Conservation (phyloP, 2,113 vertebrate species). For the Ailuropoda melanoleuca region DNA sequence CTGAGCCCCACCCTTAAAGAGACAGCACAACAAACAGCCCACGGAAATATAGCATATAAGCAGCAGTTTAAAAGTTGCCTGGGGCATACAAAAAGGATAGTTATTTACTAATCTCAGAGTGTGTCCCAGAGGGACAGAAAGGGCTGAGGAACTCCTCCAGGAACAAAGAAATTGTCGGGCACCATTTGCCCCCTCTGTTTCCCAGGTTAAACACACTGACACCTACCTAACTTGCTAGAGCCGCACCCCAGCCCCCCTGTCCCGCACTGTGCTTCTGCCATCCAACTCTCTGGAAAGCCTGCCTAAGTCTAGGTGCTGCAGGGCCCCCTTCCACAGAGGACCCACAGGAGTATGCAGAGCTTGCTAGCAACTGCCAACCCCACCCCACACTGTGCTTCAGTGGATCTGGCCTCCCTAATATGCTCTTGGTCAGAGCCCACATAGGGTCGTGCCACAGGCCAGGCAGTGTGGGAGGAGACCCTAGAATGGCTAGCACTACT, state of each 20-base stretch:
- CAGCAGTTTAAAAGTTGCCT: not conserved
- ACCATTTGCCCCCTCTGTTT: not conserved
- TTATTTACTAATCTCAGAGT: not conserved
- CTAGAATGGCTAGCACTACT: not conserved
- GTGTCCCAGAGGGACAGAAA: not conserved
- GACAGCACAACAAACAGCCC: not conserved
- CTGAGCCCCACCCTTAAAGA: not conserved
- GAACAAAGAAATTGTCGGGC: not conserved
- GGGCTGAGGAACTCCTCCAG: not conserved
- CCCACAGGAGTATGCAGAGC: not conserved
- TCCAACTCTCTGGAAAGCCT: not conserved
- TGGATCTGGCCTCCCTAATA: not conserved
- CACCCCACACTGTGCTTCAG: not conserved
- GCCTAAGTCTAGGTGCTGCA: not conserved
- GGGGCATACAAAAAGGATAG: not conserved
- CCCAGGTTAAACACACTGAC: not conserved
- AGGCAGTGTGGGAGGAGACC: not conserved
- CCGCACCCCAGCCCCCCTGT: not conserved
- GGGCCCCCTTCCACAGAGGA: not conserved
- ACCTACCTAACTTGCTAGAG: not conserved
- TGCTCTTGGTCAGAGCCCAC: not conserved
- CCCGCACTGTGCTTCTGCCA: not conserved
- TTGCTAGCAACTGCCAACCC: not conserved
- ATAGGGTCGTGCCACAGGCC: not conserved
- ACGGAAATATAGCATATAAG: not conserved